Evolutionary conservation across 35 echinoderm and acorn worm genomes (phyloP).

Genomic region (Anneissia japonica): DNA sequence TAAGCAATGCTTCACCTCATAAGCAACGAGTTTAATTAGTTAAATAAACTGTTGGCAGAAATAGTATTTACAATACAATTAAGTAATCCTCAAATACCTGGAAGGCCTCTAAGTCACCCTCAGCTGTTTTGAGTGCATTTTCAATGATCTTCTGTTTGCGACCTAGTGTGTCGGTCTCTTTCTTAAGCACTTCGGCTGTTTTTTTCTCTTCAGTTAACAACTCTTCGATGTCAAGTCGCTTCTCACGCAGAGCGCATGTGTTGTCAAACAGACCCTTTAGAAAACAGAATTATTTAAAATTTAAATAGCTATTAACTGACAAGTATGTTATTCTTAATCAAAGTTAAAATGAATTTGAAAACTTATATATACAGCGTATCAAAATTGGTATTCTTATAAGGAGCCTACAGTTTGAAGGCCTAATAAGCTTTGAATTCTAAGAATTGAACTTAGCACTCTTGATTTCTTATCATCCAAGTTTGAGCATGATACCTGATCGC

Average conservation of each 20-base stretch:
- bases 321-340: too few species aligned
- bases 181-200: conserved; percentile 76
- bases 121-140: conserved; percentile 72
- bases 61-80: neutral
- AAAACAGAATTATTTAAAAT: neutral
- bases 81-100: too few species aligned
- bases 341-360: too few species aligned
- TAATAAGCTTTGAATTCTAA: too few species aligned
- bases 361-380: too few species aligned
- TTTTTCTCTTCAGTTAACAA: conserved; percentile 94
- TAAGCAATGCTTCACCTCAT: neutral
- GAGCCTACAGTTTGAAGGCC: too few species aligned
- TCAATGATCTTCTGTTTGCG: conserved; percentile 96
- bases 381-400: too few species aligned
- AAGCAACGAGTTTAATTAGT: too few species aligned
- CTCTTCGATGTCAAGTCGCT: conserved; percentile 94
- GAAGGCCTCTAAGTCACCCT: conserved; percentile 90
- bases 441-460: too few species aligned
- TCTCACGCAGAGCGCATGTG: conserved; percentile 81
- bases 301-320: too few species aligned
- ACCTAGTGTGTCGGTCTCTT: conserved; percentile 72
- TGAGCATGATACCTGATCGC: conserved; percentile 99
- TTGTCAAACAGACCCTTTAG: conserved; percentile 83
- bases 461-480: too few species aligned
- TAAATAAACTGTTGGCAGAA: too few species aligned